Evolutionary conservation across 2,113 vertebrate species (phyloP).

Genomic region (Dasyprocta punctata): DNA sequence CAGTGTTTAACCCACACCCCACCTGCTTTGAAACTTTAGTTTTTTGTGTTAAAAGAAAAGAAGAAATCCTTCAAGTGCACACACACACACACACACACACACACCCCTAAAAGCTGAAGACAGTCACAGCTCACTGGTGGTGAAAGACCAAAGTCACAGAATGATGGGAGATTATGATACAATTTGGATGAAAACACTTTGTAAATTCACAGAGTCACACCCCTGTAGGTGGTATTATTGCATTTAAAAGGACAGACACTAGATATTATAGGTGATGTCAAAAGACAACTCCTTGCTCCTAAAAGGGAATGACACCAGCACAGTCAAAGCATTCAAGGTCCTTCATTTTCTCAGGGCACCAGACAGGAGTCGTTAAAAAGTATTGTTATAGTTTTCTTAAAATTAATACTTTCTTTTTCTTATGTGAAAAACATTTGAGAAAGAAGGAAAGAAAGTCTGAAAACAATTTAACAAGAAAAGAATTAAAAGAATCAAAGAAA

Average conservation of each 20-base stretch:
- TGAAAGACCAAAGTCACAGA: background rate
- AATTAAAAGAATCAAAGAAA: background rate
- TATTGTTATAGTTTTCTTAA: constrained; percentile 34
- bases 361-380: background rate
- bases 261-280: background rate
- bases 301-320: background rate
- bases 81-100: fast-evolving
- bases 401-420: constrained; percentile 8
- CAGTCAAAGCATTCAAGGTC: background rate
- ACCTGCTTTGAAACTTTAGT: constrained; percentile 78
- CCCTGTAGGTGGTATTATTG: background rate
- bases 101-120: background rate
- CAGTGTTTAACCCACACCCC: constrained; percentile 82
- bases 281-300: constrained; percentile 10
- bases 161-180: background rate
- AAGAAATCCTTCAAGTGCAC: constrained; percentile 25
- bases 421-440: background rate
- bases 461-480: constrained; percentile 34
- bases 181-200: background rate
- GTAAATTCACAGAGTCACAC: background rate
- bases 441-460: constrained; percentile 15
- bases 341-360: background rate
- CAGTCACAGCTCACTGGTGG: background rate
- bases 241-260: background rate
- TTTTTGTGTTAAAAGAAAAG: constrained; percentile 77